Evolutionary conservation across 1,140 invertebrate genomes (phyloP).

Genomic region (Cotesia typhae): DNA sequence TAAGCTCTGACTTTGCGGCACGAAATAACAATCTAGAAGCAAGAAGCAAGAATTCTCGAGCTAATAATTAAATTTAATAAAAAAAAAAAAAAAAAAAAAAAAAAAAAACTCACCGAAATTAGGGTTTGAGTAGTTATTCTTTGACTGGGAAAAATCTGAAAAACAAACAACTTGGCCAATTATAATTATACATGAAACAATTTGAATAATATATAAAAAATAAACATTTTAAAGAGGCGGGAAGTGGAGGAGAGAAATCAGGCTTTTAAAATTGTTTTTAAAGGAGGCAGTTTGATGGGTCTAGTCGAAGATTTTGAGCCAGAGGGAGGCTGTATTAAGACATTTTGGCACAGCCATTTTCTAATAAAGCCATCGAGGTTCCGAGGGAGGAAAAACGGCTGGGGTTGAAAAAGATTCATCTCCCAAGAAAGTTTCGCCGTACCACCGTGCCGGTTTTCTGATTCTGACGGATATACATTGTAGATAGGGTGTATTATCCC

Average conservation of each 20-base stretch:
- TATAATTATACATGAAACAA: not conserved
- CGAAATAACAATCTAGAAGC: too few relatives aligned
- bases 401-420: conserved; percentile 58
- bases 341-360: conserved; percentile 57
- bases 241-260: not conserved
- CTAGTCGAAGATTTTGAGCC: too few relatives aligned
- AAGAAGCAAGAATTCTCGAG: too few relatives aligned
- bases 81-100: too few relatives aligned
- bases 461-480: not conserved
- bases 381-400: conserved; percentile 40
- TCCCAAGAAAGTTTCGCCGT: conserved; percentile 10
- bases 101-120: too few relatives aligned
- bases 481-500: conserved; percentile 9
- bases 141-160: conserved; percentile 25
- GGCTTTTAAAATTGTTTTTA: not conserved
- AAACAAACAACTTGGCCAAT: conserved; percentile 6
- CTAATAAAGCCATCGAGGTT: conserved; percentile 61
- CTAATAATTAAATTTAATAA: too few relatives aligned
- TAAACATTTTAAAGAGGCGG: too few relatives aligned
- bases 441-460: not conserved
- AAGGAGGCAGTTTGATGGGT: too few relatives aligned
- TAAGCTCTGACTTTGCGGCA: too few relatives aligned
- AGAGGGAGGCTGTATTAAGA: conserved; percentile 54
- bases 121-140: conserved; percentile 18
- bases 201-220: not conserved